A percentile compares a stretch with the other conserved stretches of the same genome.
Evolutionary conservation across 2,113 vertebrate species (phyloP).

Genomic region (Microtus montanus): DNA sequence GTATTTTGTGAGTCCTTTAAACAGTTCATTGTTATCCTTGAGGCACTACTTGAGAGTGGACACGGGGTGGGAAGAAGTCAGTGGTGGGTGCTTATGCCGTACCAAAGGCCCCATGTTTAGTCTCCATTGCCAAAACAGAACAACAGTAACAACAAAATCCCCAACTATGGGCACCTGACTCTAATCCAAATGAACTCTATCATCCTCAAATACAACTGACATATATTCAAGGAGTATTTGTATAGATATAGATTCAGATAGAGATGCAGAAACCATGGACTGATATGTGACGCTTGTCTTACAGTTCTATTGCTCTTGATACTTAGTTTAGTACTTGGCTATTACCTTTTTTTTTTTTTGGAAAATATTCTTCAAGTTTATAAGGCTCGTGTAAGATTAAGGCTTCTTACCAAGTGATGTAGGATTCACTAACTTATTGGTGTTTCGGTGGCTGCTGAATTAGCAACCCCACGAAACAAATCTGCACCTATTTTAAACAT

Average conservation of each 20-base stretch:
- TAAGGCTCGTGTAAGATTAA: slow-evolving; percentile 16
- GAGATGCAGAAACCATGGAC: not conserved
- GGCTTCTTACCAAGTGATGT: not conserved
- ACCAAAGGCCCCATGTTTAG: not conserved
- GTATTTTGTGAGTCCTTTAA: not conserved
- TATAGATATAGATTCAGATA: not conserved
- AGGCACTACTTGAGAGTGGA: not conserved
- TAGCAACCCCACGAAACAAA: slow-evolving; percentile 29
- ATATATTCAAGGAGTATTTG: not conserved
- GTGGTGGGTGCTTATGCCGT: not conserved
- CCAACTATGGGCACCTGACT: not conserved
- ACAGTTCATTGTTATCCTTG: slow-evolving; percentile 2
- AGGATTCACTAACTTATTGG: slow-evolving; percentile 21
- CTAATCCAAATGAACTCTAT: slow-evolving; percentile 5
- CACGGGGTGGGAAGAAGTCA: not conserved
- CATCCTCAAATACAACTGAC: not conserved
- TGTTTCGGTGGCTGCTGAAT: slow-evolving; percentile 23
- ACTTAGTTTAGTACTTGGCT: not conserved
- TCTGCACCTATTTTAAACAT: slow-evolving; percentile 21
- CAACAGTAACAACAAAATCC: not conserved
- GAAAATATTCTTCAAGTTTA: not conserved
- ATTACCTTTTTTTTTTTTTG: not conserved
- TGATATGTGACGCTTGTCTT: not conserved
- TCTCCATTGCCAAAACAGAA: not conserved
- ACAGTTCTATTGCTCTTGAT: not conserved